Evolutionary conservation across 2,113 vertebrate genomes (phyloP), one percentile per base, ranked within the genome.

Genomic region (Phrynocephalus versicolor): DNA sequence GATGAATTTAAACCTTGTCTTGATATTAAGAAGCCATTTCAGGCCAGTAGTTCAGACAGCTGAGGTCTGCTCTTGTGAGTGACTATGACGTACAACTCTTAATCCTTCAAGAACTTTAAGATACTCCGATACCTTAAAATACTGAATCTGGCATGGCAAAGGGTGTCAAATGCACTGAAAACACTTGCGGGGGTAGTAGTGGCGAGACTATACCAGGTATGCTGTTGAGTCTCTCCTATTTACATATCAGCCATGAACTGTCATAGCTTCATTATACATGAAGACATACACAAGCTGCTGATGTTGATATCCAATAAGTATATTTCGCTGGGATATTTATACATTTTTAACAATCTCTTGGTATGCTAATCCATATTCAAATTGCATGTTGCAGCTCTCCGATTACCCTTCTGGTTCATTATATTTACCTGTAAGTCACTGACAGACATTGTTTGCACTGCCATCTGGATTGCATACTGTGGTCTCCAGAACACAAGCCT

Each of bases 361-460:
- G 37, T 60, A 82, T 81, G 30, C 35, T 27, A 92, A 51, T 16
- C 23, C 30, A 78, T 78, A 91, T 90, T 75, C 39, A 21, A 86
- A 91, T 84, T 85, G 85, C 0, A 0, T 37, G 77, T 35, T 79
- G 81, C 62, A 39, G 62, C 55, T 86, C 57, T 84, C 27, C 73
- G 69, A 0, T 87, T 91, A 88, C 62, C 76, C 91, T 86, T 79
- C 88, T 79, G 83, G 76, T 94, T 93, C 92, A 88, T 85, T 89
- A n/a, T 88, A 90, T 95, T 92, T 95, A 93, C 90, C 93, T 93
- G 81, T 9, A 92, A 91, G 82, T 88, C 37, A 89, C 79, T 75
- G 70, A 92, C 90, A 93, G 89, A 83, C 6, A 0, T 65, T 79
- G 78, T 88, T 87, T 90, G 83, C 57, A 13, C 13, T 39, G 82